phyloP scores from a whole-genome alignment of 2,113 vertebrate genomes.

The Alethe castanea region DNA sequence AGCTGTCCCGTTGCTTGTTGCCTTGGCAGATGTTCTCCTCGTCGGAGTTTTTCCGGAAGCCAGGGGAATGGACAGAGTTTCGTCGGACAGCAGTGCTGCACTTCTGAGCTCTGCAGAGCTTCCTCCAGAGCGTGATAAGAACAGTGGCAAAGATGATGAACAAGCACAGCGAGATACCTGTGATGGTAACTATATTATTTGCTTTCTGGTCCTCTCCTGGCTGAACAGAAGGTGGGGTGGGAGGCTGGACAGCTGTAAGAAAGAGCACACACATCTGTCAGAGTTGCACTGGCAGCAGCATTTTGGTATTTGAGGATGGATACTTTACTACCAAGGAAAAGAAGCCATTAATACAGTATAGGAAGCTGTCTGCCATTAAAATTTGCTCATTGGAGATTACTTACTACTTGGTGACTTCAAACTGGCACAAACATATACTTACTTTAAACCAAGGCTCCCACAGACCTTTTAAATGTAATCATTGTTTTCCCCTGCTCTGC shows the following conservation, averaged over 20 bases:
- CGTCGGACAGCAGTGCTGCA: slow-evolving; percentile 75
- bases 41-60: slow-evolving; percentile 86
- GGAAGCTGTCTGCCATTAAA: background rate
- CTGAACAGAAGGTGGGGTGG: slow-evolving; percentile 43
- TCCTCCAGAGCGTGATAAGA: slow-evolving; percentile 89
- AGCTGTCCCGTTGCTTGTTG: slow-evolving; percentile 82
- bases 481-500: background rate
- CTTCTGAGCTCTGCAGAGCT: slow-evolving; percentile 80
- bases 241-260: slow-evolving; percentile 48
- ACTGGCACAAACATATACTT: background rate
- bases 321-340: background rate
- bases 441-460: background rate
- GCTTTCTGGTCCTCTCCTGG: slow-evolving; percentile 68
- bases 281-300: background rate
- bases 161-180: slow-evolving; percentile 89
- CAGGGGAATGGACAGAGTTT: slow-evolving; percentile 78
- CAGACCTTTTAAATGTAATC: background rate
- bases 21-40: slow-evolving; percentile 89
- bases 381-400: background rate
- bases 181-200: slow-evolving; percentile 85
- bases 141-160: slow-evolving; percentile 87
- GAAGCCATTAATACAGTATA: background rate
- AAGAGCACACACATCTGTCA: background rate
- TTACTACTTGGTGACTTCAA: background rate
- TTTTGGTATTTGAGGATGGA: background rate